Evolutionary conservation across 37 sponge, comb jelly and placozoan genomes (phyloP), one percentile per base, ranked within the genome.

Genomic region (Halisarca cf. caerulea): DNA sequence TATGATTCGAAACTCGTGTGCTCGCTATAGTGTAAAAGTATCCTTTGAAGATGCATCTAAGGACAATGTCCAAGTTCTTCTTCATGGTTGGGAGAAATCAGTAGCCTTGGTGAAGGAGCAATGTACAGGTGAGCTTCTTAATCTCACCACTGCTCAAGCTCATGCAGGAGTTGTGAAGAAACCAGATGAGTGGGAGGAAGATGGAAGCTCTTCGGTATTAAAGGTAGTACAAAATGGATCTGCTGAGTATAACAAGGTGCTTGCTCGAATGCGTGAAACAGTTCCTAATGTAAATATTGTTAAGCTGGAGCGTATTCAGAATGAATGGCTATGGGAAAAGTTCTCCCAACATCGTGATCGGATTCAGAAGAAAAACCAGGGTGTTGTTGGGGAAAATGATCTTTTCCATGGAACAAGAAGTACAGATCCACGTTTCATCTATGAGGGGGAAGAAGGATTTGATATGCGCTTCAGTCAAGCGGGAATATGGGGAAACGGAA

Each of bases 401-500:
- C 79, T 94, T 6, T 94, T 85, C 47, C 94, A 94, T 61, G 94
- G 94, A 3, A 90, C 91, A 40, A 60, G 91, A 21, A 17, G 2
- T 0, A 88, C 78, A 0, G 14, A 45, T 59, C 94, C 94, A 18
- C 11, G 62, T 2, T 20, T 1, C 0, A 70, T 94, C 14, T 82
- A 83, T 73, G 51, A 2, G 23, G 86, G 91, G 0, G 89, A 88
- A 21, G 61, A 88, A 35, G 91, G 91, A 0, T 82, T 94, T 77
- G 95, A 95, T 69, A 86, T 91, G 62, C 95, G 95, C 4, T 89
- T 66, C 44, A 54, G 86, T 21, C 28, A 39, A 2, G 28, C 24
- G 8, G 93, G 93, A 17, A 58, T 87, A 74, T 95, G 95, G 95
- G 95, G 95, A 0, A 82, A 35, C 21, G 95, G 88, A 32, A 87